These are phyloP conservation scores for Lampris incognitus DNA, from an alignment of 2,113 vertebrate genomes.

Conservation along the genomic window DNA sequence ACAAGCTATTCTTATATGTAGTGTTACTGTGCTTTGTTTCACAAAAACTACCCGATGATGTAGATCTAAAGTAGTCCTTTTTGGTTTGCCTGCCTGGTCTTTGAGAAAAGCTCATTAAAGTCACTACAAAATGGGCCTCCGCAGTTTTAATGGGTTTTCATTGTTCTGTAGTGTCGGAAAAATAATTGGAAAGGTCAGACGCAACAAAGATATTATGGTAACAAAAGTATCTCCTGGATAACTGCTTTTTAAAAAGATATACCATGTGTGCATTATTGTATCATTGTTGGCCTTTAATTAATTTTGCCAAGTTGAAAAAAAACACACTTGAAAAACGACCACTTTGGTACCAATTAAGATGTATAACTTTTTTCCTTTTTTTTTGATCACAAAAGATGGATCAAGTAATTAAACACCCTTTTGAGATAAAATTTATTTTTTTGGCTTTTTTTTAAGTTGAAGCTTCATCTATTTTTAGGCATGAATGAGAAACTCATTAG, in stretches of 20 bases:
- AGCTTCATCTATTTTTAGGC: neutral
- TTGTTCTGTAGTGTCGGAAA: constrained; percentile 51
- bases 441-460: neutral
- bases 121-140: constrained; percentile 41
- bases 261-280: constrained; percentile 12
- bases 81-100: constrained; percentile 20
- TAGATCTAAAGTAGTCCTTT: neutral
- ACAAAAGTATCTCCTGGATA: constrained; percentile 11
- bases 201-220: constrained; percentile 18
- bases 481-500: constrained; percentile 47
- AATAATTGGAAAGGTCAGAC: constrained; percentile 52
- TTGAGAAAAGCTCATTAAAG: constrained; percentile 37
- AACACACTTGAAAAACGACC: neutral
- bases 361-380: neutral
- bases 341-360: constrained; percentile 3
- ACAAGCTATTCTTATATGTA: too few relatives aligned
- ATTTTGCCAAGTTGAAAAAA: constrained; percentile 7
- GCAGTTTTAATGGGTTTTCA: constrained; percentile 51
- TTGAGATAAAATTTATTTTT: neutral
- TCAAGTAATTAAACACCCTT: constrained; percentile 1
- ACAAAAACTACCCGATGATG: too few relatives aligned
- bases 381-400: constrained; percentile 8
- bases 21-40: too few relatives aligned
- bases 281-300: constrained; percentile 30
- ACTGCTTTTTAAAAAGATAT: constrained; percentile 31